These are phyloP conservation scores for Centropus bengalensis DNA, from an alignment of 2,113 vertebrate species.

Conservation along the genomic window DNA sequence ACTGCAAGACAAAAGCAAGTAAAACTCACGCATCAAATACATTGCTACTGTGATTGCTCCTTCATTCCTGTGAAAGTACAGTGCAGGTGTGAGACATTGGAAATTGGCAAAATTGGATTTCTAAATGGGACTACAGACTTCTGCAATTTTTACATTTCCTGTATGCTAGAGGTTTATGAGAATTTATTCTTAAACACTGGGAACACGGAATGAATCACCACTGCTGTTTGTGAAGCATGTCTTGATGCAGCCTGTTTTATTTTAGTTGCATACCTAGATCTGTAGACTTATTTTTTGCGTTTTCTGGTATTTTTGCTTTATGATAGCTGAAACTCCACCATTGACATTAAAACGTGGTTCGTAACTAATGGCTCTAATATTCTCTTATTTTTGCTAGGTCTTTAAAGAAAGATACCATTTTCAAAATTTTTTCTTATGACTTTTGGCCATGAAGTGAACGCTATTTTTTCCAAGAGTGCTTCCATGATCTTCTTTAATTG, in stretches of 20 bases:
- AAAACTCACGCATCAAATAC: neutral
- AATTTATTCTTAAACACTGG: neutral
- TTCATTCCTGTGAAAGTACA: neutral
- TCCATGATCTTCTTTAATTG: neutral
- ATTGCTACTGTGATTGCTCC: neutral
- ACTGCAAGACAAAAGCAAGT: neutral
- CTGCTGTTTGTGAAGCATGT: neutral
- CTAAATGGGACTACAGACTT: neutral
- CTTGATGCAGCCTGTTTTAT: neutral
- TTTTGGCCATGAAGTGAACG: neutral
- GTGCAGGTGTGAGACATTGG: neutral
- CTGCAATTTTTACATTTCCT: neutral
- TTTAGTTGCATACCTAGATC: neutral
- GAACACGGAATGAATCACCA: rapidly evolving
- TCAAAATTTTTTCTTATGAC: neutral
- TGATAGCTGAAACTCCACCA: neutral
- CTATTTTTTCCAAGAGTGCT: neutral
- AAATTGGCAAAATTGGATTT: neutral
- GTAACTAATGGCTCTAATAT: slow-evolving; percentile 22
- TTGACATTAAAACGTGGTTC: neutral
- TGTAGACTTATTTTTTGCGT: neutral
- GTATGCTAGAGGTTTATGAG: neutral
- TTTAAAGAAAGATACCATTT: neutral
- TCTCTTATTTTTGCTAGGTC: neutral
- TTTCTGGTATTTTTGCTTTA: neutral